Evolutionary conservation across 2,797 vertebrate genomes (phyloP), one percentile per base, ranked within the genome.

Genomic region (Glyptemys insculpta): DNA sequence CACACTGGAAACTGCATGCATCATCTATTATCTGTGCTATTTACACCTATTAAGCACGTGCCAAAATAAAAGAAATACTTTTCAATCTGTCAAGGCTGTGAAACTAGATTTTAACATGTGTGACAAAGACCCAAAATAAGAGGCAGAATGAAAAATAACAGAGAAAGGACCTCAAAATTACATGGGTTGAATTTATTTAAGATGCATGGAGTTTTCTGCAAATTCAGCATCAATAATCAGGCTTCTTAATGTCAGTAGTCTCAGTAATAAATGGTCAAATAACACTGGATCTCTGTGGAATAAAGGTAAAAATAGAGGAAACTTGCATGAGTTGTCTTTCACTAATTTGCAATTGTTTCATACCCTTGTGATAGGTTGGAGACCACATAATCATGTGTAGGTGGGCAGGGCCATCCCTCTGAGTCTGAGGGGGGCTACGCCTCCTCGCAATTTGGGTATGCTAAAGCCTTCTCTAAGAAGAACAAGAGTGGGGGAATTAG

Each of bases 361-460:
- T 93, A 82, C 86, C 83, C 76, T 95, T 91, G 81, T 90, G 81
- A 88, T 56, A 92, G 53, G 68, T 44, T 89, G 68, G 34, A 95
- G 90, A 92, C 44, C 47, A 41, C 34, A 41, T 78, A 96, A 93
- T 92, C 85, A 93, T 15, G 29, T 15, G 31, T 62, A 59, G 59
- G 29, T 3, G 15, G 6, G 12, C 3, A 14, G 59, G 31, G 14
- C 57, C 3, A 3, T 34, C 31, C 29, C 5, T 62, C 31, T 62
- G 12, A 3, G 6, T 59, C 29, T 59, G 57, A 59, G 59, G 59
- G 57, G 59, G 29, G 59, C 31, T 6, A 34, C 6, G 14, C 31
- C 59, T 34, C 59, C 59, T 62, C 3, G 11, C 25, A 12, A 29
- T 27, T 57, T 57, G 56, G 27, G 27, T 25, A 5, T 14, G 27